Base-by-base conservation (phyloP, 2,797 vertebrate species). In the Muscicapa comitata region DNA sequence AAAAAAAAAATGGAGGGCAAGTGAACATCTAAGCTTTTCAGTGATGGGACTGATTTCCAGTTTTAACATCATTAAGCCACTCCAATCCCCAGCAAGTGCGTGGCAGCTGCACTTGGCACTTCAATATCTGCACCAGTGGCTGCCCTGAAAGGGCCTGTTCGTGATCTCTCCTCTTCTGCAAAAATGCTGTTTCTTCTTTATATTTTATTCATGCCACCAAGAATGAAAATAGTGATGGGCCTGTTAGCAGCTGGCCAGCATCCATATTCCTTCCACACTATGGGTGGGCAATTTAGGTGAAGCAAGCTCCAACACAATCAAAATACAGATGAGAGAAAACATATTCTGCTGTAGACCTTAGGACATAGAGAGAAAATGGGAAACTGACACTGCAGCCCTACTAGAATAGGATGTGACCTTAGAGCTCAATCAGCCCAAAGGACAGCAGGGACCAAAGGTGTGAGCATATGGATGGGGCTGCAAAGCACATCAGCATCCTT, bases 391-490 rank as follows among this genome's bases (percentile, higher is more conserved):
- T 63, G 71, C 72, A 80, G 40, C 29, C 42, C 17, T 61, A 24
- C 62, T 63, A 40, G 48, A 45, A 11, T 3, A 80, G 37, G 47
- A 55, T 24, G 35, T 17, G 77, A 55, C 11, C 14, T 43, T 43
- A 62, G 58, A 63, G 43, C 62, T 40, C 50, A 25, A 3, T 40
- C 26, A 42, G 47, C n/a, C 23, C 28, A 48, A 61, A 35, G 2
- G 2, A 45, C 2, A 7, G 42, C 62, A 68, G 26, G 50, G 33
- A 88, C 31, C 73, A 78, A 58, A 78, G 20, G 21, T 38, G 29
- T 24, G 55, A 80, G 82, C 0, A 0, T 1, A 1, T 6, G 40
- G 45, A 35, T 20, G 26, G 42, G 17, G 12, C 47, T 76, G 66
- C 58, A 72, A 48, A 81, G 57, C 20, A 77, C 1, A 1, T 37